Evolutionary conservation across 2,797 vertebrate genomes (phyloP), one percentile per base, ranked within the genome.

Genomic region (Myotis findleyi): DNA sequence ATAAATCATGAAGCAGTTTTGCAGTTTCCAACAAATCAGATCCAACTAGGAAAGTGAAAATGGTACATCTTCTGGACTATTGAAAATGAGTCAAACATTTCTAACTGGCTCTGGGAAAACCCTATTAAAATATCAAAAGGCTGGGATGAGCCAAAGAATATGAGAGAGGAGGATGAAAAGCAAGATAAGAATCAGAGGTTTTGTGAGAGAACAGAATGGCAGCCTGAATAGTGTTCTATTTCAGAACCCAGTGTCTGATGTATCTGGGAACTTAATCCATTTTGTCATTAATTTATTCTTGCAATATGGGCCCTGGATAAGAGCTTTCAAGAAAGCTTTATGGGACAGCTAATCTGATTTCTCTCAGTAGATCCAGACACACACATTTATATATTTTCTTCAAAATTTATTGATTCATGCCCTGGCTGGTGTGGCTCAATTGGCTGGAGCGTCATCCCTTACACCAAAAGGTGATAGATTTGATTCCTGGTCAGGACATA

Each of bases 21-120:
- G 75, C 87, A 87, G 47, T 87, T 93, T 83, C 90, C 73, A 92
- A 30, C 68, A 95, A 92, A 49, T 94, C 90, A 79, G 69, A 80
- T 73, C 96, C 96, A 62, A 93, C 49, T 41, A 81, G 33, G 96
- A 49, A 30, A 51, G 20, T 18, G 91, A 89, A 91, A 90, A 91
- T 71, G 93, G n/a, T 8, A 95, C 47, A 49, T 53, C 47, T 83
- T 96, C 44, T 6, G 9, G 90, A 94, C 1, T 0, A 55, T 11
- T 93, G 7, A 17, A 72, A 41, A 82, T 57, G 30, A 68, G 75
- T 93, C 96, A 85, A 91, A 59, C 14, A 55, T 75, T 89, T 84
- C 44, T 47, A 69, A n/a, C 33, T 47, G 71, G 82, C 66, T 92
- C 93, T 96, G 95, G 95, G 94, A 96, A 96, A 94, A 96, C 91